These are phyloP conservation scores for Silurus meridionalis DNA, from an alignment of 2,113 vertebrate genomes.

Conservation along the genomic window DNA sequence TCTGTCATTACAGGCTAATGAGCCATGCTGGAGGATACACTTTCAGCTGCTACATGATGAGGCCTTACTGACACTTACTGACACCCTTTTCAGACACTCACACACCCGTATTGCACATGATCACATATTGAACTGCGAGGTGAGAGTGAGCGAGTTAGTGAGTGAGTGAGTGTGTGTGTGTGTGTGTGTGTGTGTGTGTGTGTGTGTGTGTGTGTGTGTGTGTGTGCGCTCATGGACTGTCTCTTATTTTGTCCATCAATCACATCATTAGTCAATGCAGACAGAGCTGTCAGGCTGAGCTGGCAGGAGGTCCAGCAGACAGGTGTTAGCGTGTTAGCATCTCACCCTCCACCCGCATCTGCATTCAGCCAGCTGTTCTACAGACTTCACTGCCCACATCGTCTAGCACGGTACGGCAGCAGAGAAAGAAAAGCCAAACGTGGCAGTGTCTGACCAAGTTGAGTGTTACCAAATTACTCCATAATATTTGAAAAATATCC, in stretches of 20 bases:
- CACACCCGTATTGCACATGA: conserved; percentile 45
- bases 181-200: conserved; percentile 78
- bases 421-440: conserved; percentile 35
- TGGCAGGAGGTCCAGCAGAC: conserved; percentile 80
- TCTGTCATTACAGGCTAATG: conserved; percentile 91
- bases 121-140: conserved; percentile 65
- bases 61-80: conserved; percentile 81
- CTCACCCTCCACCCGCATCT: conserved; percentile 75
- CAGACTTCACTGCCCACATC: conserved; percentile 70
- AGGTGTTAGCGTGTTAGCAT: conserved; percentile 80
- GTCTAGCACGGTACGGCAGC: conserved; percentile 57
- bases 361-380: conserved; percentile 72
- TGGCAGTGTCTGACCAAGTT: too few relatives aligned
- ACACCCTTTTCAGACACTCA: conserved; percentile 69
- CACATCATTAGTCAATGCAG: conserved; percentile 92
- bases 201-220: conserved; percentile 66
- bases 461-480: background rate
- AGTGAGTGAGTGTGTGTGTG: conserved; percentile 45
- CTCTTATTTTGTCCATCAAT: conserved; percentile 93
- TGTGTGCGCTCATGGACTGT: conserved; percentile 56
- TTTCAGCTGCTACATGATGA: conserved; percentile 88
- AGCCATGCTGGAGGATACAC: conserved; percentile 89
- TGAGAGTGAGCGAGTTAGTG: conserved; percentile 51
- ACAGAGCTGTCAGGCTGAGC: conserved; percentile 81
- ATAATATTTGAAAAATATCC: background rate